phyloP scores from a whole-genome alignment of 2,797 vertebrate genomes.

The Orientallactaga sibirica region DNA sequence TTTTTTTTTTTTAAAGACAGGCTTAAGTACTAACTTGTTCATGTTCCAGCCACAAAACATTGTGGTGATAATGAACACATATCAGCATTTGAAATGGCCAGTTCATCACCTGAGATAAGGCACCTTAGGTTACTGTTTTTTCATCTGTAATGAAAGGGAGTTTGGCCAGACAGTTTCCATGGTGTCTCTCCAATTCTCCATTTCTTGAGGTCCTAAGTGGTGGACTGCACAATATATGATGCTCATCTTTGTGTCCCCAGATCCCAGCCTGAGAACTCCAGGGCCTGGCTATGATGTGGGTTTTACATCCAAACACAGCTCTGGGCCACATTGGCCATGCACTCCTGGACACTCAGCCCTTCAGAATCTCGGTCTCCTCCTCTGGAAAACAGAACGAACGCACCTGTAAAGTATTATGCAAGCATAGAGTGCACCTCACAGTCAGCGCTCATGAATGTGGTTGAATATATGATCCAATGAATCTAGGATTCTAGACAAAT shows the following conservation, averaged over 20 bases:
- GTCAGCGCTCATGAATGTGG: not conserved
- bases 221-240: too few species aligned
- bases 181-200: not conserved
- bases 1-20: not conserved
- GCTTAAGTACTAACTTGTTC: not conserved
- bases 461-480: not conserved
- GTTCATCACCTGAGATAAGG: not conserved
- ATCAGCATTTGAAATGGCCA: not conserved
- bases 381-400: not conserved
- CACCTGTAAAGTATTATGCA: not conserved
- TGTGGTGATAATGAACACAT: not conserved
- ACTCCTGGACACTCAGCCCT: not conserved
- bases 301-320: not conserved
- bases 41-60: not conserved
- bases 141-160: too few species aligned
- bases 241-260: not conserved
- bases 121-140: too few species aligned
- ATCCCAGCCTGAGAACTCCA: not conserved
- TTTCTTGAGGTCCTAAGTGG: not conserved
- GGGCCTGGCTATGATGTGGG: accelerated
- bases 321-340: too few species aligned
- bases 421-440: not conserved
- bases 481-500: not conserved
- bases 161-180: too few species aligned
- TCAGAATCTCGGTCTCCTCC: not conserved